Conservation (phyloP, 2,888 invertebrate genomes). For the Leptinotarsa peninsularis region DNA sequence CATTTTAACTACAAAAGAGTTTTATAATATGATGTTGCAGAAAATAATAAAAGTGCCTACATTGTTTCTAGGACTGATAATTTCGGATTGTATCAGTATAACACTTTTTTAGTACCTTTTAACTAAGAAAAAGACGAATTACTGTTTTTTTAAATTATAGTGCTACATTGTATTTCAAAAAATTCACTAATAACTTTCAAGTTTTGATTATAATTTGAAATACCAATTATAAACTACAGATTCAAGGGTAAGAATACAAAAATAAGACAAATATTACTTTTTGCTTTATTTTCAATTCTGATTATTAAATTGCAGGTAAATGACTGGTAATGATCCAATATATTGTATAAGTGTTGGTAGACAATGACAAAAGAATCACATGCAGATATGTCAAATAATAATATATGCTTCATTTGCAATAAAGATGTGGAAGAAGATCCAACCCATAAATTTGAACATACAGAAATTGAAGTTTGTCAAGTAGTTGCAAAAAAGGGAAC, state of each 20-base stretch:
- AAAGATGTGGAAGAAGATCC: background rate
- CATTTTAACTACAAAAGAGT: background rate
- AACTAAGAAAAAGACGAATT: too few species aligned
- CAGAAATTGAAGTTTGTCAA: background rate
- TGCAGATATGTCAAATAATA: background rate
- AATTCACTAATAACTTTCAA: background rate
- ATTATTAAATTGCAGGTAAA: background rate
- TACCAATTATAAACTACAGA: too few species aligned
- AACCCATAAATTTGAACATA: background rate
- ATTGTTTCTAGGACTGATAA: background rate
- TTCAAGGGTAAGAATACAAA: background rate
- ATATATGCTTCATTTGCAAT: background rate
- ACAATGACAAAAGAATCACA: too few species aligned
- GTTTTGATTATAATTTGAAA: background rate
- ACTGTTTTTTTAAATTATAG: too few species aligned
- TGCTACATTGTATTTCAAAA: too few species aligned
- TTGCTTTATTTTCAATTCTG: background rate
- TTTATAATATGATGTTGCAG: background rate
- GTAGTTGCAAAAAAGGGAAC: too few species aligned
- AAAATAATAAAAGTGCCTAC: background rate
- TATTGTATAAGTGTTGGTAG: too few species aligned
- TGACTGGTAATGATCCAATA: background rate
- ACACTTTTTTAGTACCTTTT: too few species aligned
- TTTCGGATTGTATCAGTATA: too few species aligned
- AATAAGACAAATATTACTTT: background rate